These are phyloP conservation scores for Tupaia chinensis DNA, from an alignment of 2,113 vertebrate species.

Conservation along the genomic window DNA sequence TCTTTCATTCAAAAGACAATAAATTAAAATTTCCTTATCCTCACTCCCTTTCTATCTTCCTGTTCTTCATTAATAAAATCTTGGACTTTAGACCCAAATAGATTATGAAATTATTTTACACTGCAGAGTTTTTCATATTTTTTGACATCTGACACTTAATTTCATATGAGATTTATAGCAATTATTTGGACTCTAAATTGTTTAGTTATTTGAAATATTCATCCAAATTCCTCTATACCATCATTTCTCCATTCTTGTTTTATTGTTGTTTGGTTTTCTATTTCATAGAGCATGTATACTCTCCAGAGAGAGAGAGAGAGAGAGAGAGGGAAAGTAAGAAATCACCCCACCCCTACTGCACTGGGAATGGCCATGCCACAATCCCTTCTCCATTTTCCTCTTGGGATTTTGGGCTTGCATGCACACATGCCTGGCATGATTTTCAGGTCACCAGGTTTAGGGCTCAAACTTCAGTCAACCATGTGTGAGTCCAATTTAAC, in stretches of 20 bases:
- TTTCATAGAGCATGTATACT: too few relatives aligned
- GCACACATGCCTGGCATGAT: too few relatives aligned
- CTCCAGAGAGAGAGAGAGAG: too few relatives aligned
- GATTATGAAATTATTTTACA: conserved; percentile 13
- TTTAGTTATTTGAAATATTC: background rate
- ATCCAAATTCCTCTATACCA: background rate
- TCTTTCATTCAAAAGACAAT: conserved; percentile 9
- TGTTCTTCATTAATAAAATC: conserved; percentile 15
- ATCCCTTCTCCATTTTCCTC: too few relatives aligned
- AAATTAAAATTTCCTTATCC: conserved; percentile 2
- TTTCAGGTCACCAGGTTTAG: too few relatives aligned
- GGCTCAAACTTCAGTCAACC: too few relatives aligned
- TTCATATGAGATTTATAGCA: background rate
- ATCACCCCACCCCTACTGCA: too few relatives aligned
- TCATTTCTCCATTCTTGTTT: background rate
- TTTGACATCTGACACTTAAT: conserved; percentile 20
- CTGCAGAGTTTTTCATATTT: background rate
- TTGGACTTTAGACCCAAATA: conserved; percentile 24
- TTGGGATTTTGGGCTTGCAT: too few relatives aligned
- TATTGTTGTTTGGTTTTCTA: too few relatives aligned
- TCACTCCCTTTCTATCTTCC: background rate
- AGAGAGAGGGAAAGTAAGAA: too few relatives aligned
- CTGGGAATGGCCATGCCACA: too few relatives aligned
- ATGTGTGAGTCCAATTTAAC: too few relatives aligned
- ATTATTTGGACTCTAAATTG: background rate